phyloP scores from a whole-genome alignment of 2,888 invertebrate species.

The Labia minor region DNA sequence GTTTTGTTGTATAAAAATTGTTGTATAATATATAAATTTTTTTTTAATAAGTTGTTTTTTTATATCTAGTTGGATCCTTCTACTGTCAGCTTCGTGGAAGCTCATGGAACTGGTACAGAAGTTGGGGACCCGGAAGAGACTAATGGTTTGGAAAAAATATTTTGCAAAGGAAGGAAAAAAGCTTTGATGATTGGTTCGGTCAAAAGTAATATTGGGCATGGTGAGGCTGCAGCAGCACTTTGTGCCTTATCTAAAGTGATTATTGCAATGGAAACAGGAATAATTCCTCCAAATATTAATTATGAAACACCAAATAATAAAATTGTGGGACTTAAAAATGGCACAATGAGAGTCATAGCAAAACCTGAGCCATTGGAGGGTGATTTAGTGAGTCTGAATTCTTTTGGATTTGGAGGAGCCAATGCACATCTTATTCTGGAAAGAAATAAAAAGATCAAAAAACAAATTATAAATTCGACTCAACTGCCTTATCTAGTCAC shows the following conservation, averaged over 20 bases:
- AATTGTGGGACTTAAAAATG: not conserved
- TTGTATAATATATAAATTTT: too few relatives aligned
- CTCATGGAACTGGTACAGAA: slow-evolving; percentile 44
- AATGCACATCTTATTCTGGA: slow-evolving; percentile 64
- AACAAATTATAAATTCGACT: slow-evolving; percentile 38
- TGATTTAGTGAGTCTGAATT: slow-evolving; percentile 73
- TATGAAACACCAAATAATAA: slow-evolving; percentile 47
- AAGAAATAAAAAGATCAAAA: too few relatives aligned
- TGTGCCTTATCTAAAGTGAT: slow-evolving; percentile 74
- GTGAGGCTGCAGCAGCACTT: slow-evolving; percentile 74
- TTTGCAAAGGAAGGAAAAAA: slow-evolving; percentile 60
- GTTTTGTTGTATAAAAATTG: too few relatives aligned
- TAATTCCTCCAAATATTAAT: slow-evolving; percentile 78
- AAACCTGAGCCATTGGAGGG: slow-evolving; percentile 58
- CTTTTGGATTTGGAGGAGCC: slow-evolving; percentile 88
- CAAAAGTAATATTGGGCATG: slow-evolving; percentile 88
- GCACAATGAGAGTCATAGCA: slow-evolving; percentile 53
- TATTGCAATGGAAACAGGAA: slow-evolving; percentile 67
- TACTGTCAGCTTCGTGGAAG: slow-evolving; percentile 41
- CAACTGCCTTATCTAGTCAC: slow-evolving; percentile 60
- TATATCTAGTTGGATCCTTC: slow-evolving; percentile 30
- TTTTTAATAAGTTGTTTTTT: not conserved
- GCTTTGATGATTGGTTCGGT: slow-evolving; percentile 79
- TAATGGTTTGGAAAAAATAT: slow-evolving; percentile 65
- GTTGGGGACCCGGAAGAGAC: slow-evolving; percentile 91